phyloP scores from a whole-genome alignment of 35 echinoderm and acorn worm species.

The Holothuria glaberrima region DNA sequence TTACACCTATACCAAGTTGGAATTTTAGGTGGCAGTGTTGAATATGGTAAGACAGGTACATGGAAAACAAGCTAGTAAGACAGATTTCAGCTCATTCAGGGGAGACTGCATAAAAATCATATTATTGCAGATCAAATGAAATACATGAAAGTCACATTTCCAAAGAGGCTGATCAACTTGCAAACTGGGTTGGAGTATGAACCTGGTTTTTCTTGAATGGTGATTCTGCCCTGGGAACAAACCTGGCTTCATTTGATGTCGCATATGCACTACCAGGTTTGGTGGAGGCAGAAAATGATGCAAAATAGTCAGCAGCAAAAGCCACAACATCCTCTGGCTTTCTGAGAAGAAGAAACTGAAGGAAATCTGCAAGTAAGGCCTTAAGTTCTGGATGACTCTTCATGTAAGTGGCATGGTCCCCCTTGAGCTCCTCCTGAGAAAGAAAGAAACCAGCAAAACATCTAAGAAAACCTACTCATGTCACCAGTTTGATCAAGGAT shows the following conservation, averaged over 20 bases:
- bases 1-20: too few species aligned
- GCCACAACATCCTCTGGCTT: conserved; percentile 96
- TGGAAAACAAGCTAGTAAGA: too few species aligned
- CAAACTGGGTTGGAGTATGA: conserved; percentile 26
- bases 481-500: too few species aligned
- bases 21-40: too few species aligned
- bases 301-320: conserved; percentile 96
- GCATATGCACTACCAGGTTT: conserved; percentile 91
- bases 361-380: conserved; percentile 94
- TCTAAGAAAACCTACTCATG: too few species aligned
- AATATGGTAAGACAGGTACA: too few species aligned
- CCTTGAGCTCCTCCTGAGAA: conserved; percentile 93
- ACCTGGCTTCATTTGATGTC: conserved; percentile 86
- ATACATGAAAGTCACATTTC: too few species aligned
- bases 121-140: too few species aligned
- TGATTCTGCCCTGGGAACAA: conserved; percentile 75
- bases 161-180: conserved; percentile 22
- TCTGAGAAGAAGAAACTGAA: conserved; percentile 94
- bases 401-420: conserved; percentile 99
- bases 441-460: too few species aligned
- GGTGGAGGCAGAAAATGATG: conserved; percentile 88
- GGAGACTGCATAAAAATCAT: too few species aligned
- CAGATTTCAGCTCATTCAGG: too few species aligned
- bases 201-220: conserved; percentile 78
- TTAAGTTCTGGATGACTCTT: conserved; percentile 95